Base-by-base conservation (phyloP, 2,113 vertebrate genomes). In the Coryphaenoides rupestris region DNA sequence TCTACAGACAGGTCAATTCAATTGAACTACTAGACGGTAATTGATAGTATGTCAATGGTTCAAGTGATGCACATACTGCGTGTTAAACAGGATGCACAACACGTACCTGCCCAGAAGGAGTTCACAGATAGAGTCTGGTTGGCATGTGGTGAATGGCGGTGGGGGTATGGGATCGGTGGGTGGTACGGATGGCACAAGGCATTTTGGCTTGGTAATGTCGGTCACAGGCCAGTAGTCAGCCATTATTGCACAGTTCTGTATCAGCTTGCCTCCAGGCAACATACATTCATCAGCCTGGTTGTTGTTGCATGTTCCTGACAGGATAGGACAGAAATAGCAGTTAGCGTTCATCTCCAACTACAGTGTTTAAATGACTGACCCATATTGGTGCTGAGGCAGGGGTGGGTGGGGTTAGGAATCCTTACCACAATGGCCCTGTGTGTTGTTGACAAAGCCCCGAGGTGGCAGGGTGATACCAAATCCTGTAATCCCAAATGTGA, bases 341-440 rank as follows among this genome's bases (percentile, higher is more conserved):
- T 53, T 57, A 24, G 66, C n/a, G n/a, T n/a, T n/a, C n/a, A n/a
- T n/a, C n/a, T n/a, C 33, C 33, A 40, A 40, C 10, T 40, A 7
- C 33, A 40, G 33, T n/a, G n/a, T n/a, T n/a, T n/a, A n/a, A 40
- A 26, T 6, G 24, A 26, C 24, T 40, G 33, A 10, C 6, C 33
- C 33, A 40, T 40, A 40, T 40, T 1, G 33, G 9, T 40, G 33
- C 33, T 40, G 1, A 12, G 33, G n/a, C n/a, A n/a, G n/a, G n/a
- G n/a, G n/a, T n/a, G n/a, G n/a, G n/a, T n/a, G n/a, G 33, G 33
- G 16, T 54, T 2, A 19, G 2, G 52, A 24, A 3, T 19, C 57
- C 86, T 83, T 79, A 99, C 97, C 97, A 67, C 97, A 99, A 49
- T 97, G 97, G 65, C 97, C 97, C 28, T 94, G 89, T 21, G 95